Conservation (phyloP, 2,888 invertebrate species). For the Amphimallon solstitiale region DNA sequence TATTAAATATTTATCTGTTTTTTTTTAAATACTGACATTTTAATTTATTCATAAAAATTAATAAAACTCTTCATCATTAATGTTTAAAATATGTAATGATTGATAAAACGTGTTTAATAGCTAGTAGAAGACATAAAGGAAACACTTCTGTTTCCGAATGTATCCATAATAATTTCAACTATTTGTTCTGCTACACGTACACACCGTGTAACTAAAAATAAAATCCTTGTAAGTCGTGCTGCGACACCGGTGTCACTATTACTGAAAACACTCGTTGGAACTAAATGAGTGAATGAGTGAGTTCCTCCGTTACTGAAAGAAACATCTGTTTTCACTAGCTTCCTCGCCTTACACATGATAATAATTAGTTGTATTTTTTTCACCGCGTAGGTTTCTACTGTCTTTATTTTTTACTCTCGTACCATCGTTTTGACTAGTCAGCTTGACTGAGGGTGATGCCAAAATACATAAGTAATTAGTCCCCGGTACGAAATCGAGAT, state of each 20-base stretch:
- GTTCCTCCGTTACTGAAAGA: constrained; percentile 28
- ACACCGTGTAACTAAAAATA: constrained; percentile 42
- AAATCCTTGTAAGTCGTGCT: constrained; percentile 36
- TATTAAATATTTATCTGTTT: too few relatives aligned
- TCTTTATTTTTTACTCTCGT: not conserved
- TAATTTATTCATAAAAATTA: too few relatives aligned
- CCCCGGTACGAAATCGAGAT: constrained; percentile 9
- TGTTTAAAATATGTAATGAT: too few relatives aligned
- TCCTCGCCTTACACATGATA: constrained; percentile 39
- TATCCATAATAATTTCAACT: constrained; percentile 56
- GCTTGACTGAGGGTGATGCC: constrained; percentile 2
- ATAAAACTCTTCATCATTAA: too few relatives aligned
- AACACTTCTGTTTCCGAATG: constrained; percentile 2
- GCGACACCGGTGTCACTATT: constrained; percentile 29
- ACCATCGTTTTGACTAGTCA: not conserved
- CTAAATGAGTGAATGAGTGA: constrained; percentile 33
- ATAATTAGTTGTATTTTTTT: constrained; percentile 39
- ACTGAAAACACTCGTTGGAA: constrained; percentile 29
- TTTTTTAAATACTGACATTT: too few relatives aligned
- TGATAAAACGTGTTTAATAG: too few relatives aligned
- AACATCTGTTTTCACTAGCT: constrained; percentile 41
- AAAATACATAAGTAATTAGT: constrained; percentile 31
- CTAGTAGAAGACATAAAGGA: too few relatives aligned
- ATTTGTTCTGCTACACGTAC: constrained; percentile 48
- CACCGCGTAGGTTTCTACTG: constrained; percentile 1